A percentile compares a stretch with the other conserved stretches of the same genome.
phyloP scores from a whole-genome alignment of 1,140 invertebrate genomes.

The Habropoda laboriosa region DNA sequence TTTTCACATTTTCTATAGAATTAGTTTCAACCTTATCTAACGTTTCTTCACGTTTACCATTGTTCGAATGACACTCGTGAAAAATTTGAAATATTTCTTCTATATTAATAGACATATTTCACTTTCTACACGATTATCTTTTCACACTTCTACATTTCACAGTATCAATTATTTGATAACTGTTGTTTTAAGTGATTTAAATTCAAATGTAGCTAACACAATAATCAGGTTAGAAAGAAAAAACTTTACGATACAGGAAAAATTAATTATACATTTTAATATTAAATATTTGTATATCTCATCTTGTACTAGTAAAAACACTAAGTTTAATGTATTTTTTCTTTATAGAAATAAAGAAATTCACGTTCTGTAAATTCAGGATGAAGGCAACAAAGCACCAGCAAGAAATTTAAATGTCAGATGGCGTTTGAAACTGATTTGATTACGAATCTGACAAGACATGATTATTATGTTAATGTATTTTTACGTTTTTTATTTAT shows the following conservation, averaged over 20 bases:
- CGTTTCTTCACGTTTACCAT: slow-evolving; percentile 16
- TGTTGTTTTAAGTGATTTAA: slow-evolving; percentile 9
- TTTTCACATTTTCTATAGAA: slow-evolving; percentile 40
- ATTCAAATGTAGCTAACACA: slow-evolving; percentile 2
- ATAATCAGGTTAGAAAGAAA: neutral
- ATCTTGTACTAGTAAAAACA: neutral
- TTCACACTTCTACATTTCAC: too few species aligned
- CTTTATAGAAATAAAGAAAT: neutral
- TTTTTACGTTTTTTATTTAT: neutral
- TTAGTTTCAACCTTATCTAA: neutral
- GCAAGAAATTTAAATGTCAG: neutral
- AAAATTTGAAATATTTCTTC: slow-evolving; percentile 55
- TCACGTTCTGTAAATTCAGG: neutral
- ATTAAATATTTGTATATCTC: neutral
- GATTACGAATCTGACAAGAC: neutral
- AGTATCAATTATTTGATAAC: neutral
- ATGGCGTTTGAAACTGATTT: neutral
- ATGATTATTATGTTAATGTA: neutral
- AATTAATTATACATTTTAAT: neutral
- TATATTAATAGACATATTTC: slow-evolving; percentile 10
- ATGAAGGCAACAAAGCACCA: too few species aligned
- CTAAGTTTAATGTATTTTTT: neutral
- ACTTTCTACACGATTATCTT: neutral
- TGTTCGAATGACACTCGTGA: slow-evolving; percentile 5
- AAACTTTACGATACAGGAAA: neutral